These are phyloP conservation scores for Andrena hattorfiana DNA, from an alignment of 2,888 invertebrate species.

Conservation along the genomic window DNA sequence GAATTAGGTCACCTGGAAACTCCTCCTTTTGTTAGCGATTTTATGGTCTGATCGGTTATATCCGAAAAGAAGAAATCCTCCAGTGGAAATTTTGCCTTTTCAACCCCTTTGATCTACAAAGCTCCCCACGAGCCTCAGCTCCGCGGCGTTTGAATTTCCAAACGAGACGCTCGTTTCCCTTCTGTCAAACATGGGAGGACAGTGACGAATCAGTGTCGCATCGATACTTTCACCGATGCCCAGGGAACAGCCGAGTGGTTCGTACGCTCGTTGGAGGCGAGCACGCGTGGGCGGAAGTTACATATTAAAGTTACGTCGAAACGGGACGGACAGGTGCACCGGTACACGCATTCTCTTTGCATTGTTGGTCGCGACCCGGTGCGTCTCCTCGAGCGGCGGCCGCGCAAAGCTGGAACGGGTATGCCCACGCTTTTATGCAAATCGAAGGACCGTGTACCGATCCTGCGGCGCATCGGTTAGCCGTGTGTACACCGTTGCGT, in stretches of 20 bases:
- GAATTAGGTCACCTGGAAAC: not conserved
- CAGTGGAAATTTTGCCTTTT: not conserved
- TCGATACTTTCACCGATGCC: slow-evolving; percentile 68
- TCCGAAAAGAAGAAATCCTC: not conserved
- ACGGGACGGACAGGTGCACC: slow-evolving; percentile 60
- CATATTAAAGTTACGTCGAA: slow-evolving; percentile 69
- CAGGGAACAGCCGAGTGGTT: slow-evolving; percentile 23
- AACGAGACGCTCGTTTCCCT: not conserved
- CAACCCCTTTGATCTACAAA: not conserved
- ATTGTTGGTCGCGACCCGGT: slow-evolving; percentile 53
- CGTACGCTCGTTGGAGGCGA: slow-evolving; percentile 16
- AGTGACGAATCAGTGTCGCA: slow-evolving; percentile 45
- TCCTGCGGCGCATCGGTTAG: slow-evolving; percentile 33
- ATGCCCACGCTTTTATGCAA: slow-evolving; percentile 65
- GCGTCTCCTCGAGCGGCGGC: slow-evolving; percentile 34
- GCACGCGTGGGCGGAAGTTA: slow-evolving; percentile 71
- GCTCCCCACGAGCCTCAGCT: not conserved
- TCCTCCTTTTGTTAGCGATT: not conserved
- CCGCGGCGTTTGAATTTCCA: not conserved
- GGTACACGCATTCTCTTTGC: slow-evolving; percentile 51
- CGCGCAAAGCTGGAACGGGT: slow-evolving; percentile 42
- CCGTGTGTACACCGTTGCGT: slow-evolving; percentile 19
- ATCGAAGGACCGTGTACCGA: slow-evolving; percentile 53
- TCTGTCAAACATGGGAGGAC: not conserved
- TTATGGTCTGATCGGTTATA: not conserved